phyloP scores from a whole-genome alignment of 1,140 invertebrate species.

The Polypedilum pembai region DNA sequence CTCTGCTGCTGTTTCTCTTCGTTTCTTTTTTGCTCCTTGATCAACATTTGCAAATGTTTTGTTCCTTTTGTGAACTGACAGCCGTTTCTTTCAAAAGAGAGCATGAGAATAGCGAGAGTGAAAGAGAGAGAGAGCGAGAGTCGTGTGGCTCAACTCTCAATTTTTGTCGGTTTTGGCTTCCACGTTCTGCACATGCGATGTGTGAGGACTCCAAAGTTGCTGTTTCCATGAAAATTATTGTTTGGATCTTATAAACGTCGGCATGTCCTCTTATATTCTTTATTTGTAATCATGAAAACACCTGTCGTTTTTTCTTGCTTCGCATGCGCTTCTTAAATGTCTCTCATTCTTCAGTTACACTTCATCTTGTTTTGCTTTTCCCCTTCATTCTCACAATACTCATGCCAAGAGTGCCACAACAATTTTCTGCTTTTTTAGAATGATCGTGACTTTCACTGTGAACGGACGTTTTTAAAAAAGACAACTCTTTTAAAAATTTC shows the following conservation, averaged over 20 bases:
- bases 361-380: not conserved
- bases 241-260: not conserved
- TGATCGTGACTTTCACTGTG: not conserved
- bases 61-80: slow-evolving; percentile 7
- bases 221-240: not conserved
- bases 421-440: not conserved
- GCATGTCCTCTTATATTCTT: not conserved
- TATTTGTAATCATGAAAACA: not conserved
- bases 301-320: not conserved
- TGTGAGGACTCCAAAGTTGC: not conserved
- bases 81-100: not conserved
- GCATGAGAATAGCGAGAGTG: not conserved
- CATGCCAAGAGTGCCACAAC: not conserved
- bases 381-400: not conserved
- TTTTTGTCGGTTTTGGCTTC: not conserved
- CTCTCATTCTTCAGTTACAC: not conserved
- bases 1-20: not conserved
- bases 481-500: not conserved
- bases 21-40: not conserved
- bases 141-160: slow-evolving; percentile 20
- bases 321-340: not conserved
- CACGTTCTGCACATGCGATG: slow-evolving; percentile 9
- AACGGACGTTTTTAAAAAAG: not conserved
- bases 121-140: not conserved
- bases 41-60: slow-evolving; percentile 3